Evolutionary conservation across 2,888 invertebrate species (phyloP), one percentile per base, ranked within the genome.

Genomic region (Sesia bembeciformis): DNA sequence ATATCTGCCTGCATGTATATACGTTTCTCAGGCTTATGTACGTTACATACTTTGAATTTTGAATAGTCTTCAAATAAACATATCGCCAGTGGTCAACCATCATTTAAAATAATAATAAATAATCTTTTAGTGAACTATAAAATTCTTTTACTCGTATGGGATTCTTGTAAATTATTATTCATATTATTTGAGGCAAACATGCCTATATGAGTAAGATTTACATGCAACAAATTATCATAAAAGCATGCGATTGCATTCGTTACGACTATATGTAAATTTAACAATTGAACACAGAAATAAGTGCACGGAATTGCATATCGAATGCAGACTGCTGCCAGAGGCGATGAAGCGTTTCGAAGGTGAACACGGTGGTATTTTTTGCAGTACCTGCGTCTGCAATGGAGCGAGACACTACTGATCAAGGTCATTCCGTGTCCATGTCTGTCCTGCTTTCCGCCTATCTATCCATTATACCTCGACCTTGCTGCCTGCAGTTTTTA

Each of bases 341-440:
- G 46, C 68, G 66, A 67, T 78, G 74, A 72, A 73, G 77, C 76
- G 68, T 75, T 63, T 68, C 76, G 72, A 73, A 75, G 72, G 69
- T 65, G 66, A 74, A 64, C 68, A 63, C 67, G 65, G 70, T 72
- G 69, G 69, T 72, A 58, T 75, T 82, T 81, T 81, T 81, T 80
- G 74, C 72, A 58, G 55, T 57, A 55, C 40, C 53, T 56, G 55
- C 58, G 65, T 68, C 64, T 63, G 64, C 63, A 62, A 67, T 71
- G 72, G 69, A 81, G 78, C 84, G 73, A 76, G 68, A 76, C 76
- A 67, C 74, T 74, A 74, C 78, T 65, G 61, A 66, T 72, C 84
- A 84, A 83, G 85, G 84, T 74, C 78, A 67, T 60, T 57, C 64
- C 61, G 62, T 64, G 70, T 70, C 71, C 67, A 64, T 66, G 72